These are phyloP conservation scores for Lithophane leautieri DNA, from an alignment of 2,888 invertebrate genomes.

Conservation along the genomic window DNA sequence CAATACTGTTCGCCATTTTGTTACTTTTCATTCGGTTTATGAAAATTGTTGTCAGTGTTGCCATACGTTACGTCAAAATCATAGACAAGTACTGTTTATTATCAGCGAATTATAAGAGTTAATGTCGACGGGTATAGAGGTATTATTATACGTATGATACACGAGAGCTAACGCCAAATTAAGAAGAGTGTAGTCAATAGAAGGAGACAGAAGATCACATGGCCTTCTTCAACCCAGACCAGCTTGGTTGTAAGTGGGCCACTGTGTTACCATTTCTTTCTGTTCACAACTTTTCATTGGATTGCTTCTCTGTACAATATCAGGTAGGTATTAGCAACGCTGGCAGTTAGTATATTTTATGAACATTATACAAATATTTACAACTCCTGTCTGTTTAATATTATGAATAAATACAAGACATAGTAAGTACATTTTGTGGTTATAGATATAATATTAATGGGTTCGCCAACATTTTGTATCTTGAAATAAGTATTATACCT, in stretches of 20 bases:
- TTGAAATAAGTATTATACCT: constrained; percentile 16
- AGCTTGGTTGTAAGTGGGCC: constrained; percentile 23
- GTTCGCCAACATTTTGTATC: constrained; percentile 1
- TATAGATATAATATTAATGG: constrained; percentile 12
- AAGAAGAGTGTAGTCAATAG: constrained; percentile 4
- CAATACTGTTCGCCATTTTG: constrained; percentile 57
- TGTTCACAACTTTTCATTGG: not conserved
- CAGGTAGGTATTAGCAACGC: constrained; percentile 34
- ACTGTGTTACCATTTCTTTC: constrained; percentile 1
- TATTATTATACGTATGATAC: not conserved
- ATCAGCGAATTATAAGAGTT: not conserved
- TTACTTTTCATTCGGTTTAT: constrained; percentile 41
- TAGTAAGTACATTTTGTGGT: constrained; percentile 52
- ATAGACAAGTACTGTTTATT: constrained; percentile 24
- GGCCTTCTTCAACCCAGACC: constrained; percentile 21
- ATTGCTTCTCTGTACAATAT: not conserved
- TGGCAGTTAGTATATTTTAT: constrained; percentile 24
- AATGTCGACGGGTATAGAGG: constrained; percentile 3
- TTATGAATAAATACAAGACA: constrained; percentile 51
- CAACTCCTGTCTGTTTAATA: constrained; percentile 45
- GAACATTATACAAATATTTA: constrained; percentile 53
- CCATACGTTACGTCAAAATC: constrained; percentile 31
- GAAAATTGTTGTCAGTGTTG: constrained; percentile 56
- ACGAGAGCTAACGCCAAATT: constrained; percentile 6
- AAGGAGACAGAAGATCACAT: constrained; percentile 17